Evolutionary conservation across 1,140 invertebrate genomes (phyloP).

Genomic region (Planococcus citri): DNA sequence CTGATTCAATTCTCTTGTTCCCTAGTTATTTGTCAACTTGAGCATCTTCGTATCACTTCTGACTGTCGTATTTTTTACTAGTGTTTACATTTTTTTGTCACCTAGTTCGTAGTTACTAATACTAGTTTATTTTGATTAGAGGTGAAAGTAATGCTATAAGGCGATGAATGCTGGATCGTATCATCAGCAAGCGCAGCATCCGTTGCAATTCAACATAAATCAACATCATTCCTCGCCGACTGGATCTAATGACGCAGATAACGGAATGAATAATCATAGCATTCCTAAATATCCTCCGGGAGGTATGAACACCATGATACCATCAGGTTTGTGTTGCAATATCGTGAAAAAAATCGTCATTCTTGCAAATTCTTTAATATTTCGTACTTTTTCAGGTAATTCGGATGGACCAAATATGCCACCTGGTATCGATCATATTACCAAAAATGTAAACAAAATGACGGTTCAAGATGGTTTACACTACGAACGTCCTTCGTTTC

Average conservation of each 20-base stretch:
- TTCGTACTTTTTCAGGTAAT: neutral
- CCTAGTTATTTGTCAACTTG: no score
- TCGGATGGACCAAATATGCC: neutral
- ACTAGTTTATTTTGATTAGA: no score
- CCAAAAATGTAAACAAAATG: neutral
- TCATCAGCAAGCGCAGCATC: slow-evolving; percentile 20
- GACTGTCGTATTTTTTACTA: no score
- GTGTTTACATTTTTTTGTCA: no score
- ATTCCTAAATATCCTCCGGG: neutral
- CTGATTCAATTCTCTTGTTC: no score
- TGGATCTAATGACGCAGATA: neutral
- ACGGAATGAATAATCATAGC: neutral
- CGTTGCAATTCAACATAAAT: slow-evolving; percentile 25
- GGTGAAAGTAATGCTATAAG: neutral
- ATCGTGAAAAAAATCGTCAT: no score
- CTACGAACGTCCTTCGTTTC: neutral
- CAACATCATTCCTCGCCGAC: slow-evolving; percentile 28
- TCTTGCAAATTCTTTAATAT: neutral
- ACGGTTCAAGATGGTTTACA: neutral
- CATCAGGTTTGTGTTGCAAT: neutral
- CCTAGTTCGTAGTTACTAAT: no score
- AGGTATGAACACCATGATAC: neutral
- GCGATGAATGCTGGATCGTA: neutral
- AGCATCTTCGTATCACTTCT: no score
- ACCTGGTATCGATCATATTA: neutral